Percentiles rank a stretch among this genome's conserved stretches.
Evolutionary conservation across 2,113 vertebrate species (phyloP).

Genomic region (Apistogramma diplotaenia): DNA sequence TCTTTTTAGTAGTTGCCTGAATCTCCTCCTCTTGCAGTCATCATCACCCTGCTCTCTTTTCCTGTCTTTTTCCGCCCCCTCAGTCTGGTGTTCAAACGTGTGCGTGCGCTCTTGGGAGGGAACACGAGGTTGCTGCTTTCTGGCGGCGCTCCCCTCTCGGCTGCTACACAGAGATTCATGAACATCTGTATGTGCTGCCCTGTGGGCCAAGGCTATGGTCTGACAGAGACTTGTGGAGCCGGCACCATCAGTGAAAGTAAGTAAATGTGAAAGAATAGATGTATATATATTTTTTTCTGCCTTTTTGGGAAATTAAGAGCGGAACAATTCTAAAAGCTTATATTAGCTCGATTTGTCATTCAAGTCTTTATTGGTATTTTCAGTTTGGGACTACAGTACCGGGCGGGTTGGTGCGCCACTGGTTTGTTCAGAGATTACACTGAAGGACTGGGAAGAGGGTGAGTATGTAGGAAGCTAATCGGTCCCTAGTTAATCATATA

Average conservation of each 20-base stretch:
- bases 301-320: background rate
- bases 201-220: conserved; percentile 94
- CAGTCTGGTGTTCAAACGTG: conserved; percentile 91
- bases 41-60: background rate
- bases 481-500: background rate
- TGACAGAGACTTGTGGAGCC: conserved; percentile 92
- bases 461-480: conserved; percentile 32
- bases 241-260: conserved; percentile 91
- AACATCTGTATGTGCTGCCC: conserved; percentile 98
- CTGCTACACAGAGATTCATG: conserved; percentile 96
- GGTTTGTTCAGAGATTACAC: conserved; percentile 90
- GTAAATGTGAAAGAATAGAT: conserved; percentile 10
- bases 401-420: conserved; percentile 95
- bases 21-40: background rate
- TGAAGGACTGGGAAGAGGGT: conserved; percentile 97
- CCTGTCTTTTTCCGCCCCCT: background rate
- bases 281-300: background rate
- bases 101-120: conserved; percentile 89
- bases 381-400: conserved; percentile 94
- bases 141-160: conserved; percentile 93
- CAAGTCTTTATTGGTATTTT: conserved; percentile 6
- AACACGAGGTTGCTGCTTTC: conserved; percentile 88
- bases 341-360: background rate
- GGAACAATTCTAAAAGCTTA: background rate
- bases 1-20: background rate